These are phyloP conservation scores for Nannoperca obscura DNA, from an alignment of 2,797 vertebrate genomes.

Conservation along the genomic window DNA sequence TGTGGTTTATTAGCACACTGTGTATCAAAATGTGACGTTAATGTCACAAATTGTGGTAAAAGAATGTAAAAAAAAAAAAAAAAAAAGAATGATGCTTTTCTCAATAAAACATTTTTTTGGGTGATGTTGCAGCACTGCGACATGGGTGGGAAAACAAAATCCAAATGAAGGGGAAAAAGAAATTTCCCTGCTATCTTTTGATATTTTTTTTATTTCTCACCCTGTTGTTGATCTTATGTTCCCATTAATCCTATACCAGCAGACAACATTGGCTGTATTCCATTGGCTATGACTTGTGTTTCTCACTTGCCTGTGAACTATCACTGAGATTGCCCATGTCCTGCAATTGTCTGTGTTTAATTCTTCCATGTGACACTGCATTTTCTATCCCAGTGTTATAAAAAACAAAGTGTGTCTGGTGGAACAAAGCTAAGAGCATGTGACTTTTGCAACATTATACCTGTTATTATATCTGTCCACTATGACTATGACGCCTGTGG, in stretches of 20 bases:
- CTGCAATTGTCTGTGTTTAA: slow-evolving; percentile 51
- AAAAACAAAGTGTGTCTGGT: not conserved
- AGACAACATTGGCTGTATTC: slow-evolving; percentile 41
- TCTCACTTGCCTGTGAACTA: slow-evolving; percentile 19
- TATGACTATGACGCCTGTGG: not conserved
- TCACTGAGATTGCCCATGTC: slow-evolving; percentile 30
- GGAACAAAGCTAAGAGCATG: not conserved
- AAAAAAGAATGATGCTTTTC: slow-evolving; percentile 20
- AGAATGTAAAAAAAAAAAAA: not conserved
- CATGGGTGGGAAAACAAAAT: slow-evolving; percentile 12
- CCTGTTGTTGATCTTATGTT: slow-evolving; percentile 25
- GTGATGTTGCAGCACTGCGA: not conserved
- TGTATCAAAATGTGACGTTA: slow-evolving; percentile 15
- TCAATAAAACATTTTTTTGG: slow-evolving; percentile 40
- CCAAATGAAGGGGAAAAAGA: slow-evolving; percentile 18
- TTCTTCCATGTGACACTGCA: slow-evolving; percentile 3
- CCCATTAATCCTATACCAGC: slow-evolving; percentile 23
- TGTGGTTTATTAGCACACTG: slow-evolving; percentile 50
- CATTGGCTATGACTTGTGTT: slow-evolving; percentile 27
- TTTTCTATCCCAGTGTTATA: slow-evolving; percentile 16
- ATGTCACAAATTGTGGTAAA: slow-evolving; percentile 40
- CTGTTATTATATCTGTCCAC: not conserved
- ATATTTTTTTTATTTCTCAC: slow-evolving; percentile 14
- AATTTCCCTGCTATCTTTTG: slow-evolving; percentile 10
- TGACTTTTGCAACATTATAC: not conserved